Evolutionary conservation across 2,888 invertebrate genomes (phyloP).

Genomic region (Chrysotoxum bicinctum): DNA sequence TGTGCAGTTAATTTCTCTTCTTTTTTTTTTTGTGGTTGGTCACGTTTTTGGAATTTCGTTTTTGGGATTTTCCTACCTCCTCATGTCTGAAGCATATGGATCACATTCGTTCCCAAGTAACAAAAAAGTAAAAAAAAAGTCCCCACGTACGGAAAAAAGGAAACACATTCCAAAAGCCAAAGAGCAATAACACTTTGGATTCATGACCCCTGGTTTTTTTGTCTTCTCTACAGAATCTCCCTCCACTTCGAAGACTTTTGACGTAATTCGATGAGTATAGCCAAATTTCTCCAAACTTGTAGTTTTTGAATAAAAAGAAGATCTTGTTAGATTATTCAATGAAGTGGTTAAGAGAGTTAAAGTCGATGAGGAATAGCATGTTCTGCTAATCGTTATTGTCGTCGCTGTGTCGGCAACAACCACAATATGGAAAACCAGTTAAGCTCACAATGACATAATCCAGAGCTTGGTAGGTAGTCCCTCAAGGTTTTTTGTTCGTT

Average conservation of each 20-base stretch:
- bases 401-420: not conserved
- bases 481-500: slow-evolving; percentile 69
- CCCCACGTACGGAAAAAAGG: not conserved
- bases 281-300: slow-evolving; percentile 47
- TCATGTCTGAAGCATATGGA: not conserved
- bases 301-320: not conserved
- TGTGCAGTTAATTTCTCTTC: slow-evolving; percentile 20
- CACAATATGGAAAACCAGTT: slow-evolving; percentile 43
- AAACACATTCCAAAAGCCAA: slow-evolving; percentile 23
- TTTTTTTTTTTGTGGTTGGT: slow-evolving; percentile 10
- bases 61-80: slow-evolving; percentile 46
- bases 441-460: slow-evolving; percentile 60
- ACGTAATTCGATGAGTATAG: not conserved
- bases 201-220: slow-evolving; percentile 52
- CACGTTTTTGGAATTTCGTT: slow-evolving; percentile 28
- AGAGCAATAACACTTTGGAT: slow-evolving; percentile 60
- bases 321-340: slow-evolving; percentile 3
- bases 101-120: not conserved
- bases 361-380: slow-evolving; percentile 34
- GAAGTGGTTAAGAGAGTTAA: slow-evolving; percentile 34
- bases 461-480: slow-evolving; percentile 63
- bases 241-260: not conserved
- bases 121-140: not conserved
- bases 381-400: not conserved
- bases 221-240: not conserved